Evolutionary conservation across 2,113 vertebrate species (phyloP).

Genomic region (Rattus norvegicus): DNA sequence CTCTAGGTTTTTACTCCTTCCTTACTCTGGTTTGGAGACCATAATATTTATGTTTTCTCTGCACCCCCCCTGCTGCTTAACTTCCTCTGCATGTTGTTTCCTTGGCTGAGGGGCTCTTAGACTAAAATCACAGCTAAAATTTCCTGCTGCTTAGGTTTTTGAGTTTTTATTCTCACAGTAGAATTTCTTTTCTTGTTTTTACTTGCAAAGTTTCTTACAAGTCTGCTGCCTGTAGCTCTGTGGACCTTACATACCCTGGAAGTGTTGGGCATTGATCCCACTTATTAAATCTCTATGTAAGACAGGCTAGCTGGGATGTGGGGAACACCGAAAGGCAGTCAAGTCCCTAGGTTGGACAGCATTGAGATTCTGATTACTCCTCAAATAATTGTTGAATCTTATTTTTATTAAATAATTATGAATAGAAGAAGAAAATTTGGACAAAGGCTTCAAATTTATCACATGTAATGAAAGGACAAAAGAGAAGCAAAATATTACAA

Average conservation of each 20-base stretch:
- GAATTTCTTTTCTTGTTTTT: constrained; percentile 47
- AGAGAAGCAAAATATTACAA: not conserved
- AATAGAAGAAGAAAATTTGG: not conserved
- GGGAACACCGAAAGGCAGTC: not conserved
- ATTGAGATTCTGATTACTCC: not conserved
- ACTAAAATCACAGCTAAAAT: constrained; percentile 65
- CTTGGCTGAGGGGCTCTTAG: constrained; percentile 52
- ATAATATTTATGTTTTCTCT: not conserved
- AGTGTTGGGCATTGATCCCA: not conserved
- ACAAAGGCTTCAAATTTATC: not conserved
- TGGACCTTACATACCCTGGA: not conserved
- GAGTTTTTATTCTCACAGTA: constrained; percentile 27
- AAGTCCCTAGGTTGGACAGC: not conserved
- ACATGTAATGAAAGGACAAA: not conserved
- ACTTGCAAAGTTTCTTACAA: constrained; percentile 33
- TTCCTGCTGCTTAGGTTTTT: constrained; percentile 65
- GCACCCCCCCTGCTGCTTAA: constrained; percentile 59
- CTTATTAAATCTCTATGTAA: not conserved
- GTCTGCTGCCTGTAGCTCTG: not conserved
- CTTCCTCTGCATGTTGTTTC: constrained; percentile 70
- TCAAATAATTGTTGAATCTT: not conserved
- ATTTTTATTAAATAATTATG: constrained; percentile 11
- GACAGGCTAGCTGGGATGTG: not conserved
- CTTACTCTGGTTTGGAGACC: constrained; percentile 68
- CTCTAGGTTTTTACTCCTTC: constrained; percentile 50